Evolutionary conservation across 2,797 vertebrate genomes (phyloP), one percentile per base, ranked within the genome.

Genomic region (Oreonectes daqikongensis): DNA sequence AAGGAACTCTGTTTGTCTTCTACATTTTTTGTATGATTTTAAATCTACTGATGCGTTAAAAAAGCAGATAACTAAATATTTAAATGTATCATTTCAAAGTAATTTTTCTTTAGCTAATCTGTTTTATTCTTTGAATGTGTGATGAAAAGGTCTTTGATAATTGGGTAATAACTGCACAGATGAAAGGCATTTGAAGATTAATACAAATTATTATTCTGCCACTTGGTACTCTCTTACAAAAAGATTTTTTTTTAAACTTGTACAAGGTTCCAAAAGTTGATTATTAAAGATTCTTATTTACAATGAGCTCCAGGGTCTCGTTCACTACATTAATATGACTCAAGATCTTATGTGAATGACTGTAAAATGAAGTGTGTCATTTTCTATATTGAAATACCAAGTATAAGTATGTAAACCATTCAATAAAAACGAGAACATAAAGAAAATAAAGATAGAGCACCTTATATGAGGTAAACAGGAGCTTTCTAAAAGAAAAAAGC

Each of bases 11-110:
- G 10, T 26, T 14, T 38, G 14, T 50, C 28, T 9, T 50, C 9
- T 63, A 18, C 4, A 5, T 55, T 2, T 77, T 71, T 63, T 2
- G 3, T 42, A 35, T 60, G 32, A 69, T 69, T 3, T 20, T 12
- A 20, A 35, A 35, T 38, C 18, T 35, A 38, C 30, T 61, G 10
- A 28, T 59, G 26, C 17, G 18, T 60, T 60, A 2, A 38, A 61
- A n/a, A 72, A 69, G 55, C 17, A 11, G 48, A 73, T 57, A 69
- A 79, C 72, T 57, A 69, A 42, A 57, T 63, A 81, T 79, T 42
- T 38, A 53, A 48, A 57, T 28, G 18, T 18, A n/a, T 35, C 30
- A 22, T 66, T 74, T 74, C 59, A 63, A 17, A 68, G 24, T 26
- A 1, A 18, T 57, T 20, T 48, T 17, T 44, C 46, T 79, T 20